Evolutionary conservation across 2,888 invertebrate genomes (phyloP).

Genomic region (Oscheius sp.): DNA sequence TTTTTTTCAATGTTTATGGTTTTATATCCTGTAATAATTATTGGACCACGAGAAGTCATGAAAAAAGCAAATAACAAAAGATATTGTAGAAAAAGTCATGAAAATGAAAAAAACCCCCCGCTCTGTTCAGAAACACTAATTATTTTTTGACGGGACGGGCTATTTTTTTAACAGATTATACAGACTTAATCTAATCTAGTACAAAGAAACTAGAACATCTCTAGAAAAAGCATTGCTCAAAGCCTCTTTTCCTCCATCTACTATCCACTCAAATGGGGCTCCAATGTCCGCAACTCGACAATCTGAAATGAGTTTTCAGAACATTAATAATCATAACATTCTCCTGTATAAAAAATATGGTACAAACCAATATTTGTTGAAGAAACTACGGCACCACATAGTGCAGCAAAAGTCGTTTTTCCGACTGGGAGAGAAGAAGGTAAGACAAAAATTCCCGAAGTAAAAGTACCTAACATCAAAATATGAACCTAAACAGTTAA

Average conservation of each 20-base stretch:
- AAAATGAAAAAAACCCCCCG: no score
- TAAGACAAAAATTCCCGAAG: not conserved
- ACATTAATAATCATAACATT: not conserved
- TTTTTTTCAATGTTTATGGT: no score
- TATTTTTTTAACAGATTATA: no score
- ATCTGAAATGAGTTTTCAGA: not conserved
- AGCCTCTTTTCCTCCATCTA: slow-evolving; percentile 9
- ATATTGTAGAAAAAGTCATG: no score
- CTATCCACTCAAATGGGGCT: slow-evolving; percentile 25
- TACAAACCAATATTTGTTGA: not conserved
- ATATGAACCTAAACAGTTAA: slow-evolving; percentile 3
- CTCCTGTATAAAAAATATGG: not conserved
- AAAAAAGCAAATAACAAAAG: no score
- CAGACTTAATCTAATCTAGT: no score
- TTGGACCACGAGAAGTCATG: no score
- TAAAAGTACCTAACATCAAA: slow-evolving; percentile 25
- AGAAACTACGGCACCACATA: not conserved
- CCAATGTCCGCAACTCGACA: slow-evolving; percentile 13
- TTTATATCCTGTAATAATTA: no score
- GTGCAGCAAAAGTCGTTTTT: slow-evolving; percentile 9
- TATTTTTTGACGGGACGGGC: no score
- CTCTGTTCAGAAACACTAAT: no score
- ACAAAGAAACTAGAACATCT: no score
- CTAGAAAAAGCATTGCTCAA: not conserved
- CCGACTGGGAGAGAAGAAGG: not conserved